These are phyloP conservation scores for Trematocara marginatum DNA, from an alignment of 2,113 vertebrate species.

Conservation along the genomic window DNA sequence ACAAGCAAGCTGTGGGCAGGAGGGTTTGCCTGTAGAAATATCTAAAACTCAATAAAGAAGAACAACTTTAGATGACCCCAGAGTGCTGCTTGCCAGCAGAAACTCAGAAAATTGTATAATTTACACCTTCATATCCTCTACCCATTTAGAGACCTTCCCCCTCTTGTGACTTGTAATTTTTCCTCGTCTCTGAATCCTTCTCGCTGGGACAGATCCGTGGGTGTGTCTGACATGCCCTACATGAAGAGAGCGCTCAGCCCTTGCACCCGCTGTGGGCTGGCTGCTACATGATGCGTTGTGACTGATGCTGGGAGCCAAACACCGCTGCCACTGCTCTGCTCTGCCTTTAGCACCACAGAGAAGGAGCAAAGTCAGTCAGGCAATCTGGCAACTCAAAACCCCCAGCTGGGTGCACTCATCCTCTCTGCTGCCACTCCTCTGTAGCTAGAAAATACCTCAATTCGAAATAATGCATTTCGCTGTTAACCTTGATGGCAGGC, in stretches of 20 bases:
- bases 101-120: background rate
- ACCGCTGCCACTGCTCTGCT: background rate
- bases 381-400: slow-evolving; percentile 20
- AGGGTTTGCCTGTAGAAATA: slow-evolving; percentile 5
- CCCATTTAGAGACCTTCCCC: background rate
- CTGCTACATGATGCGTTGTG: slow-evolving; percentile 33
- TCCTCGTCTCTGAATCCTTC: background rate
- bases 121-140: background rate
- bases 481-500: slow-evolving; percentile 34
- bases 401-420: slow-evolving; percentile 36
- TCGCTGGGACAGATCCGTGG: background rate
- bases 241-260: slow-evolving; percentile 1
- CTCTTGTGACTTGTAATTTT: background rate
- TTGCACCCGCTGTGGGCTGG: slow-evolving; percentile 10
- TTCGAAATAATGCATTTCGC: slow-evolving; percentile 40
- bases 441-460: slow-evolving; percentile 26
- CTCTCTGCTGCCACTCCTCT: slow-evolving; percentile 10
- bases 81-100: background rate
- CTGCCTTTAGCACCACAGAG: background rate
- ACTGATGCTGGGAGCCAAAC: slow-evolving; percentile 39
- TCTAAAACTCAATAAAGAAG: slow-evolving; percentile 32
- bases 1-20: background rate
- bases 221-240: slow-evolving; percentile 35
- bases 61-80: slow-evolving; percentile 25
- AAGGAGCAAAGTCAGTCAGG: slow-evolving; percentile 29